Evolutionary conservation across 2,888 invertebrate species (phyloP).

Genomic region (Pseudolycoriella hygida): DNA sequence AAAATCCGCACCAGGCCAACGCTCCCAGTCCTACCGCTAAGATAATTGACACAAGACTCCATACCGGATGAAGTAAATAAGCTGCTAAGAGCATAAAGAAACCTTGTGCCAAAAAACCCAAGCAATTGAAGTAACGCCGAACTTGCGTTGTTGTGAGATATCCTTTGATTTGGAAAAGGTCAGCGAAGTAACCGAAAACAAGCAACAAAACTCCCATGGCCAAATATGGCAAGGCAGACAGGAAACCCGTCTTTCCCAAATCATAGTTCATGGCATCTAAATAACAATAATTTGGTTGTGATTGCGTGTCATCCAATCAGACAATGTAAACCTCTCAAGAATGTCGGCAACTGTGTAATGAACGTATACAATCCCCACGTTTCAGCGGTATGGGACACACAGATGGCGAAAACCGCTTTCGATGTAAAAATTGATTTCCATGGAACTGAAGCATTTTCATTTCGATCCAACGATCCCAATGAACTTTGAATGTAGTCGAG

Average conservation of each 20-base stretch:
- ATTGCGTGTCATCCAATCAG: neutral
- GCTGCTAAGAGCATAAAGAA: constrained; percentile 74
- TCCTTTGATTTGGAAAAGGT: constrained; percentile 48
- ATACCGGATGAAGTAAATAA: constrained; percentile 45
- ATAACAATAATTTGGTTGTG: neutral
- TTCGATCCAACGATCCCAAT: constrained; percentile 30
- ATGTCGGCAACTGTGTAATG: constrained; percentile 65
- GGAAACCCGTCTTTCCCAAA: constrained; percentile 59
- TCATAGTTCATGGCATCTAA: constrained; percentile 54
- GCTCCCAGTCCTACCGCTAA: constrained; percentile 81
- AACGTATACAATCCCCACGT: constrained; percentile 84
- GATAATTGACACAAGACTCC: constrained; percentile 62
- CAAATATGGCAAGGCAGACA: constrained; percentile 75
- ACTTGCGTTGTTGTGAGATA: constrained; percentile 58
- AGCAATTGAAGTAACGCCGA: constrained; percentile 48
- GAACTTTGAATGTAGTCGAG: constrained; percentile 50
- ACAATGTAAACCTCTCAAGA: constrained; percentile 62
- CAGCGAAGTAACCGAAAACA: constrained; percentile 67
- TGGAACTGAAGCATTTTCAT: constrained; percentile 42
- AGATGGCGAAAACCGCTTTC: constrained; percentile 66
- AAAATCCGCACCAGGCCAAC: constrained; percentile 84
- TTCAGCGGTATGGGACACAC: constrained; percentile 69
- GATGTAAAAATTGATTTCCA: constrained; percentile 63
- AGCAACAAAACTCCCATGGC: constrained; percentile 72
- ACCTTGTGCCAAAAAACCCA: constrained; percentile 59